phyloP scores from a whole-genome alignment of 2,888 invertebrate genomes.

The Epinotia nisella region DNA sequence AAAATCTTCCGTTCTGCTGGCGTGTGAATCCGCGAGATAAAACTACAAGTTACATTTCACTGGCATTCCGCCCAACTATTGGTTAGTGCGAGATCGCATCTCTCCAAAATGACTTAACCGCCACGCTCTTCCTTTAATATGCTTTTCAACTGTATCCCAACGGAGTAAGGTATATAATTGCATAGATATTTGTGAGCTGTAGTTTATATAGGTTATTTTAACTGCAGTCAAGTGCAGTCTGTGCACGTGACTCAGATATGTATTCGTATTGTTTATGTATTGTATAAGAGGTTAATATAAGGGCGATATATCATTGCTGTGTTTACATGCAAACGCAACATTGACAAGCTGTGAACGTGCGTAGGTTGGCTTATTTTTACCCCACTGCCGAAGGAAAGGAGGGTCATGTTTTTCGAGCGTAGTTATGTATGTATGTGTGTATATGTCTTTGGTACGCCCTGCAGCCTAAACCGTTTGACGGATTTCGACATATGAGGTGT shows the following conservation, averaged over 20 bases:
- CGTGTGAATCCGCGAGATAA: not conserved
- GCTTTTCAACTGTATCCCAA: not conserved
- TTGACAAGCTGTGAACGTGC: no score
- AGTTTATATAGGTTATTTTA: not conserved
- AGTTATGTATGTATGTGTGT: no score
- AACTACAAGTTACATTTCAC: not conserved
- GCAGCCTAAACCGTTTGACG: no score
- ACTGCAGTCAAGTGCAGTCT: conserved; percentile 4
- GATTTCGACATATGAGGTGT: no score
- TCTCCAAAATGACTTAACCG: not conserved
- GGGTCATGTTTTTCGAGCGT: no score
- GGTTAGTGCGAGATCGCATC: not conserved
- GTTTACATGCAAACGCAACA: no score
- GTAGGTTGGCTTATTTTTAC: no score
- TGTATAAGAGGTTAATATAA: conserved; percentile 1
- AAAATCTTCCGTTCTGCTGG: no score
- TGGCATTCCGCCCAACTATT: conserved; percentile 7
- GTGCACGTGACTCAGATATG: conserved; percentile 7
- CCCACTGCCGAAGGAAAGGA: no score
- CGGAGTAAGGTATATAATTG: not conserved
- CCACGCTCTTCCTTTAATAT: not conserved
- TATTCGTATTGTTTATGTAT: conserved; percentile 14
- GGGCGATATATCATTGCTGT: not conserved
- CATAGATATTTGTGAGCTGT: not conserved
- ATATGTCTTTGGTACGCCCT: no score